A percentile compares a stretch with the other conserved stretches of the same genome.
Evolutionary conservation across 1,140 invertebrate species (phyloP).

Genomic region (Aphidius ervi): DNA sequence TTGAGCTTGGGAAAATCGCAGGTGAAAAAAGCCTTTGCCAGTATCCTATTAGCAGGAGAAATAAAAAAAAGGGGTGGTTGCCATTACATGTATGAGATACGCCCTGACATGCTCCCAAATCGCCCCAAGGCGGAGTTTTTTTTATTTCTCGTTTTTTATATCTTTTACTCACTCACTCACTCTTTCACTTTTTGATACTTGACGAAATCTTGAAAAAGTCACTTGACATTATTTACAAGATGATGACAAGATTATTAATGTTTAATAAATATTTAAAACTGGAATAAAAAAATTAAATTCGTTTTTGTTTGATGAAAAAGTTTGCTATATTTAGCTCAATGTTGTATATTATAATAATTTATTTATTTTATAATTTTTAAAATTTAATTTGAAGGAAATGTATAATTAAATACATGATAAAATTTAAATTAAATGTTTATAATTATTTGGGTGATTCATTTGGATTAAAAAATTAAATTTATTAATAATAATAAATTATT

Average conservation of each 20-base stretch:
- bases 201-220: constrained; percentile 29
- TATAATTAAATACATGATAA: too few species aligned
- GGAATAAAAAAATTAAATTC: too few species aligned
- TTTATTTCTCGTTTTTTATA: not conserved
- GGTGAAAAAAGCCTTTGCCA: constrained; percentile 26
- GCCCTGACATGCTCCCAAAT: constrained; percentile 8
- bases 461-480: constrained; percentile 12
- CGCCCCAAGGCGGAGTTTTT: constrained; percentile 7
- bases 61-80: not conserved
- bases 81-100: constrained; percentile 16
- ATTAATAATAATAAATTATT: too few species aligned
- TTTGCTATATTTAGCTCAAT: too few species aligned
- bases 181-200: constrained; percentile 6
- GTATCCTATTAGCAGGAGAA: constrained; percentile 26
- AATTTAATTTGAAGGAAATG: too few species aligned
- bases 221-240: constrained; percentile 6
- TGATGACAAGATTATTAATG: too few species aligned
- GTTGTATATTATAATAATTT: too few species aligned
- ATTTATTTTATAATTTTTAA: too few species aligned
- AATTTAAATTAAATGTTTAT: too few species aligned
- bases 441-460: not conserved
- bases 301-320: too few species aligned
- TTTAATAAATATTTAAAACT: too few species aligned
- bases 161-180: too few species aligned
- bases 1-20: constrained; percentile 32